Base-by-base conservation (phyloP, 2,888 invertebrate genomes). In the Pachydiplax longipennis region DNA sequence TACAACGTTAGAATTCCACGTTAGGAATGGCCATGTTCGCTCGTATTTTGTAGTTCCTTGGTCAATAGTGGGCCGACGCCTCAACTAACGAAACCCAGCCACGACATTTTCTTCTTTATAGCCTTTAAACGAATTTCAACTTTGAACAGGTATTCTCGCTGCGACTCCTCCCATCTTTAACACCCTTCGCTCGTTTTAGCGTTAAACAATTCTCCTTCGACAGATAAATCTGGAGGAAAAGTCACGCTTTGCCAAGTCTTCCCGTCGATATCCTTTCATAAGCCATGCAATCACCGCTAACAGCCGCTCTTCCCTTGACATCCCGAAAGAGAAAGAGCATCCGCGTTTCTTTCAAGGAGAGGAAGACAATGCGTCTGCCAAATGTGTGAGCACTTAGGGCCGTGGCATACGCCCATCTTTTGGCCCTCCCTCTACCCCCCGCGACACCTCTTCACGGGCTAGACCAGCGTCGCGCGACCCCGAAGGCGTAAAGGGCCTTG, bases 261-360 rank as follows among this genome's bases (percentile, higher is more conserved):
- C 61, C 83, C 25, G 53, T 83, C 83, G 35, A 83, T 87, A 61
- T 53, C 87, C 31, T 87, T 87, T 61, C n/a, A 61, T 58, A 37
- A 58, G 61, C 61, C n/a, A 22, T 61, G n/a, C 87, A 87, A 87
- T 61, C 61, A 18, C 37, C 25, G 37, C 61, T 87, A 87, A 87
- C 37, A 87, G 61, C 83, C 83, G 83, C 83, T 83, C 83, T 83
- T 83, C 35, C 35, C 83, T 83, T 25, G 35, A 83, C 83, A 83
- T 58, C 83, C 58, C 58, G 53, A 25, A 35, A 83, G 58, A 83
- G 53, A 83, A 83, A 83, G 58, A 35, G 83, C 87, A 87, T 35
- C 87, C 87, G 61, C 87, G 61, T 87, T 53, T n/a, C 58, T 37
- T 61, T 83, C 61, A 61, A 87, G 87, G 25, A 61, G 53, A 31